Percentiles rank a stretch among this genome's conserved stretches.
phyloP scores from a whole-genome alignment of 2,113 vertebrate species.

The Cochlearius cochlearius region DNA sequence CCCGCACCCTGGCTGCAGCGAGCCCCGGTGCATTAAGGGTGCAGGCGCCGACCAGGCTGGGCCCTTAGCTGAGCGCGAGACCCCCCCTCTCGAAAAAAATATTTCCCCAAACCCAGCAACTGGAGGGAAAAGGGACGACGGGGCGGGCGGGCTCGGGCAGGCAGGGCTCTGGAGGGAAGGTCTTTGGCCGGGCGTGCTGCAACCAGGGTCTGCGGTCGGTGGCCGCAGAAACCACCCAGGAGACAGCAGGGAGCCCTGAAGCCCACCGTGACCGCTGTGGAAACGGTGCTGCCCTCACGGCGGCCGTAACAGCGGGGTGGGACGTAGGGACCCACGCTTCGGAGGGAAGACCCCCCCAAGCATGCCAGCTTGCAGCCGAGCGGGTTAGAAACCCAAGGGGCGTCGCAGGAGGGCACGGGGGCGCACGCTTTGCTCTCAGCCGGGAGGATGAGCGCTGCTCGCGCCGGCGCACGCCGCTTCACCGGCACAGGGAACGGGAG shows the following conservation, averaged over 20 bases:
- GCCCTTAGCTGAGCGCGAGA: neutral
- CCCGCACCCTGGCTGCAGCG: neutral
- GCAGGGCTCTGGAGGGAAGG: neutral
- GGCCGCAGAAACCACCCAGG: neutral
- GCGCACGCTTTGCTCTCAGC: neutral
- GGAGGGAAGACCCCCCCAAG: neutral
- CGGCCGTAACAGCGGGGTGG: neutral
- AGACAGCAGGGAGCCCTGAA: neutral
- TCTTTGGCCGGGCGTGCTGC: neutral
- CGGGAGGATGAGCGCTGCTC: neutral
- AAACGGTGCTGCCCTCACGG: fast-evolving
- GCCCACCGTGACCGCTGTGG: neutral
- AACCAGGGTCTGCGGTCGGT: fast-evolving
- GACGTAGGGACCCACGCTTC: neutral
- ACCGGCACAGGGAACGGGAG: neutral
- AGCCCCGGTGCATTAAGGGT: neutral
- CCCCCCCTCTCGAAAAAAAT: fast-evolving
- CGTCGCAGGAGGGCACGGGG: neutral
- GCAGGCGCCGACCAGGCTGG: neutral
- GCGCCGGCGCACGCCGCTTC: fast-evolving
- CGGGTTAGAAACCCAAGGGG: neutral
- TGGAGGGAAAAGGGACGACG: neutral
- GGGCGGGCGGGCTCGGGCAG: neutral
- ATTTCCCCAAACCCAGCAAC: neutral
- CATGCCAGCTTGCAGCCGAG: neutral